phyloP scores from a whole-genome alignment of 2,888 invertebrate genomes.

The Lysandra bellargus region DNA sequence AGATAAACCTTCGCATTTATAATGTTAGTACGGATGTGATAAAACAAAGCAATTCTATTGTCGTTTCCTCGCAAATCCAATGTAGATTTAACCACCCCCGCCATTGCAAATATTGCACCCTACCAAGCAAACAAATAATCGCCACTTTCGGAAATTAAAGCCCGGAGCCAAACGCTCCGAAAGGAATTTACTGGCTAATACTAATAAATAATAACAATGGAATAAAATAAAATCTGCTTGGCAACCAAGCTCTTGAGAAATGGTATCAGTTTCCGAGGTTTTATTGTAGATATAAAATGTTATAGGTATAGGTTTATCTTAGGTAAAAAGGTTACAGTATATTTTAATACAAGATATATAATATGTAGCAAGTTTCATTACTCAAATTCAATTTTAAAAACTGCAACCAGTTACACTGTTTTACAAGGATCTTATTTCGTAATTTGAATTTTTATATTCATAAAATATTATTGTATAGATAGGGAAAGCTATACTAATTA shows the following conservation, averaged over 20 bases:
- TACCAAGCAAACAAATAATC: constrained; percentile 28
- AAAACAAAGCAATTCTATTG: not conserved
- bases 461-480: no score
- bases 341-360: no score
- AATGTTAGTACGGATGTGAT: no score
- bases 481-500: no score
- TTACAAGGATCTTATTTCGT: no score
- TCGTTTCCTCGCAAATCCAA: constrained; percentile 20
- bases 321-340: not conserved
- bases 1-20: no score
- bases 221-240: constrained; percentile 8
- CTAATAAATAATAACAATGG: constrained; percentile 26
- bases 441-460: no score
- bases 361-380: no score
- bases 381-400: no score
- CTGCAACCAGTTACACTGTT: no score
- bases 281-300: not conserved
- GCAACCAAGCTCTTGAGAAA: not conserved
- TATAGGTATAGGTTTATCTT: no score
- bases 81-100: constrained; percentile 15
- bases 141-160: constrained; percentile 30
- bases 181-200: constrained; percentile 13
- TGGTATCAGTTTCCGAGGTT: not conserved
- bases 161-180: constrained; percentile 27
- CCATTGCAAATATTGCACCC: constrained; percentile 22